phyloP scores from a whole-genome alignment of 1,140 invertebrate genomes.

The Heliconius melpomene region DNA sequence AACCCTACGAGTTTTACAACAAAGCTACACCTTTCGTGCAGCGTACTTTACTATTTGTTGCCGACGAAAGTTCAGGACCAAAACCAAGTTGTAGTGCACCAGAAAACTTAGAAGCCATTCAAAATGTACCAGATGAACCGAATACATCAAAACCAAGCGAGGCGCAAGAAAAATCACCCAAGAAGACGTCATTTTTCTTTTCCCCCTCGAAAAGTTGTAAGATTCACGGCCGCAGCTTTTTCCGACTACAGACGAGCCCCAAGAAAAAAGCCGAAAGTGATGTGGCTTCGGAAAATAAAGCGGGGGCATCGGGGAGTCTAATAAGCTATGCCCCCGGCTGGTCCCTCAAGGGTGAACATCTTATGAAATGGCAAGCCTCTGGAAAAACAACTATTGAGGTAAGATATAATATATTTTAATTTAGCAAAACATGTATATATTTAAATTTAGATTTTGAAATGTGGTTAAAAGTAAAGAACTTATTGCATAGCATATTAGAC shows the following conservation, averaged over 20 bases:
- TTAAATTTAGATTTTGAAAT: not conserved
- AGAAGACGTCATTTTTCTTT: constrained; percentile 78
- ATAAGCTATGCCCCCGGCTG: constrained; percentile 81
- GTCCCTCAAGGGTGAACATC: constrained; percentile 80
- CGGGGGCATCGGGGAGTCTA: constrained; percentile 54
- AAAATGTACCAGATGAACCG: constrained; percentile 57
- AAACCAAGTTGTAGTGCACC: constrained; percentile 49
- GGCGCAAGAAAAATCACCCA: constrained; percentile 76
- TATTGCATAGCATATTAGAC: too few relatives aligned
- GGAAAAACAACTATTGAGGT: constrained; percentile 81
- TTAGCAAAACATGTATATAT: too few relatives aligned
- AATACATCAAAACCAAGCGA: constrained; percentile 63
- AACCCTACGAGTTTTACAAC: constrained; percentile 77
- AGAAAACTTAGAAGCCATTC: constrained; percentile 44
- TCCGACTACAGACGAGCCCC: constrained; percentile 76
- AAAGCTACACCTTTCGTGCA: constrained; percentile 80
- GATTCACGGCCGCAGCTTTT: constrained; percentile 73
- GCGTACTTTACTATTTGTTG: constrained; percentile 75
- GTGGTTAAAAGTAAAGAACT: too few relatives aligned
- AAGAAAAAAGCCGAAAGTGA: constrained; percentile 71
- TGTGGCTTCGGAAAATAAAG: constrained; percentile 47
- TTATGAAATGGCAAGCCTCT: constrained; percentile 79
- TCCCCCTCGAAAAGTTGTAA: constrained; percentile 78
- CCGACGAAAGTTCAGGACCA: constrained; percentile 69
- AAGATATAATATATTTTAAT: constrained; percentile 42